A percentile compares a stretch with the other conserved stretches of the same genome.
Evolutionary conservation across 2,113 vertebrate genomes (phyloP).

Genomic region (Eulacestoma nigropectus): DNA sequence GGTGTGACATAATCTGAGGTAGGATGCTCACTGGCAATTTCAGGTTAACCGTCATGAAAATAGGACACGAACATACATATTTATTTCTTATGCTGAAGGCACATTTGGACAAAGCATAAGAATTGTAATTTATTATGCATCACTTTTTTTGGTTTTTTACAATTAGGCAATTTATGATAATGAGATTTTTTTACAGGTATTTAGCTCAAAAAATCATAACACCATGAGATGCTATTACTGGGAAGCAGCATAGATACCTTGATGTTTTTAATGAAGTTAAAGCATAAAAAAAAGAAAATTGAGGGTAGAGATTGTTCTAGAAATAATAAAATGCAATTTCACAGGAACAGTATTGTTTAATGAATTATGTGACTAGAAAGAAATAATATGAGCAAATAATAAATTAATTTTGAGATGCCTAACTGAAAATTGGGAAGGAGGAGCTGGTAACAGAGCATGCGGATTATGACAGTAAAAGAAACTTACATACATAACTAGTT

Average conservation of each 20-base stretch:
- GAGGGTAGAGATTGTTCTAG: not conserved
- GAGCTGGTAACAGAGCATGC: not conserved
- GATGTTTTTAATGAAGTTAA: not conserved
- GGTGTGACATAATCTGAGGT: slow-evolving; percentile 15
- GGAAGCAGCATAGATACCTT: not conserved
- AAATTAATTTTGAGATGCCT: not conserved
- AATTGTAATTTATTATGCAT: not conserved
- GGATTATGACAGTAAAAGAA: not conserved
- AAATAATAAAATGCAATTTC: not conserved
- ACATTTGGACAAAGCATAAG: not conserved
- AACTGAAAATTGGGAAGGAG: not conserved
- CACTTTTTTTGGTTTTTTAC: not conserved
- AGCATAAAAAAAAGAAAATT: not conserved
- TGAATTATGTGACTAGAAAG: not conserved
- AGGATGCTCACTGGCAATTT: not conserved
- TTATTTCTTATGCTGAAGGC: not conserved
- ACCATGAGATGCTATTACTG: not conserved
- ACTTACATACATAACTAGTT: not conserved
- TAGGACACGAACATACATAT: not conserved
- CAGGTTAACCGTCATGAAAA: not conserved
- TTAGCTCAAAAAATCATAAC: not conserved
- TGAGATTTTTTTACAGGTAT: not conserved
- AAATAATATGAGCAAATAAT: not conserved
- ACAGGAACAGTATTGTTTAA: not conserved
- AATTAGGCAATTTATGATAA: not conserved